A percentile compares a stretch with the other conserved stretches of the same genome.
Conservation (phyloP, 2,888 invertebrate species). For the Trichogramma dendrolimi region DNA sequence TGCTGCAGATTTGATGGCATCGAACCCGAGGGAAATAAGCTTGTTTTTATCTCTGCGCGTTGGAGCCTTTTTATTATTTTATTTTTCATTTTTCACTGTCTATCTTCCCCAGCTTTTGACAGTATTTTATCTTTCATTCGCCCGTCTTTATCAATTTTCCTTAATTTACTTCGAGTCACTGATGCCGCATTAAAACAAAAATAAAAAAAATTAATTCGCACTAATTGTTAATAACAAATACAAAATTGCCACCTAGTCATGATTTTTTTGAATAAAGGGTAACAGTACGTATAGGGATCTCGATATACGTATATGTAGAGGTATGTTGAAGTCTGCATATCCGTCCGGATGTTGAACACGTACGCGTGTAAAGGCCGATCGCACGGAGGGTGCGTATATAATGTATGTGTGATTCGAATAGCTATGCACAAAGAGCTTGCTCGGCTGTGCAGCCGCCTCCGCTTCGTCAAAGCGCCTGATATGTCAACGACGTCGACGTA, state of each 20-base stretch:
- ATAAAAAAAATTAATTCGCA: background rate
- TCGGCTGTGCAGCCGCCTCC: conserved; percentile 4
- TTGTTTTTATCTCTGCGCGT: conserved; percentile 31
- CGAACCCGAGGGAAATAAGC: conserved; percentile 38
- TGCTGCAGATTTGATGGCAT: conserved; percentile 19
- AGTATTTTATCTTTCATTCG: background rate
- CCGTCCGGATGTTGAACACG: too few species aligned
- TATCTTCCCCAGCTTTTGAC: background rate
- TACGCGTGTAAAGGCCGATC: too few species aligned
- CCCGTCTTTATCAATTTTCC: background rate
- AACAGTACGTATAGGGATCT: too few species aligned
- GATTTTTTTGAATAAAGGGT: too few species aligned
- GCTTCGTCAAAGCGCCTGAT: too few species aligned
- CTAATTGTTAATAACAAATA: too few species aligned
- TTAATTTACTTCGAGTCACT: background rate
- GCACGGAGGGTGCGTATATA: too few species aligned
- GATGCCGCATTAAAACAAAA: background rate
- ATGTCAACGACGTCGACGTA: too few species aligned
- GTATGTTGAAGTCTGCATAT: too few species aligned
- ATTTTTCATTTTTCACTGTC: conserved; percentile 12
- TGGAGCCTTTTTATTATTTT: conserved; percentile 10
- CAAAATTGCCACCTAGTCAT: too few species aligned
- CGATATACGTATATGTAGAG: too few species aligned
- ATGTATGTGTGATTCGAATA: background rate
- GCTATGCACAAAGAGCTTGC: conserved; percentile 11